Evolutionary conservation across 2,888 invertebrate species (phyloP), one percentile per base, ranked within the genome.

Genomic region (Protophormia terraenovae): DNA sequence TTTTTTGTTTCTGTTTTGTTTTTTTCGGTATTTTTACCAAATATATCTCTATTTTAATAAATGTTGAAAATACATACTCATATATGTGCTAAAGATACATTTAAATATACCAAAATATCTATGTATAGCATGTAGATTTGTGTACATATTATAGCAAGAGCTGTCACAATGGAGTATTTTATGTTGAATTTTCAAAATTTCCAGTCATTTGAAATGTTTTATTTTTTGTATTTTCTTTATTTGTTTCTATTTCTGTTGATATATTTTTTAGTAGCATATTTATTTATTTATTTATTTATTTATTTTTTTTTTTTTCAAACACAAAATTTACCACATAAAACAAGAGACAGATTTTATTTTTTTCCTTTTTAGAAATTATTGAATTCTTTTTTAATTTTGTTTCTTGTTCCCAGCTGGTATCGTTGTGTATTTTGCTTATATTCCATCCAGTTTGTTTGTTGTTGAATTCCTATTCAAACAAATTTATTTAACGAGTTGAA

Each of bases 21-120:
- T 58, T 62, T 71, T 50, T 22, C 10, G 27, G 50, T 24, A 53
- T 64, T 72, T 69, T 69, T 32, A 24, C n/a, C 62, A 60, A 69
- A 76, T 69, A 47, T 53, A 53, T 41, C 24, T 71, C 12, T 24
- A 60, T 73, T 73, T 67, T 47, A 78, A 78, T 78, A 69, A 24
- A 69, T 69, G 60, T 38, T 58, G 55, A 67, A 77, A 66, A 77
- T 58, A 32, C 58, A 12, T 16, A 16, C 14, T 14, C 12, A 22
- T 41, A 64, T n/a, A 38, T 24, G 24, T 62, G 41, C 12, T 41
- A 41, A 41, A n/a, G n/a, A 47, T 19, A 14, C 16, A 16, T 47
- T 19, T 47, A 16, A 1, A 19, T 47, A 1, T 47, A n/a, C n/a
- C n/a, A n/a, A n/a, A n/a, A 8, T 32, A 50, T 6, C 2, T 32